phyloP scores from a whole-genome alignment of 2,113 vertebrate genomes.

The Geothlypis trichas region DNA sequence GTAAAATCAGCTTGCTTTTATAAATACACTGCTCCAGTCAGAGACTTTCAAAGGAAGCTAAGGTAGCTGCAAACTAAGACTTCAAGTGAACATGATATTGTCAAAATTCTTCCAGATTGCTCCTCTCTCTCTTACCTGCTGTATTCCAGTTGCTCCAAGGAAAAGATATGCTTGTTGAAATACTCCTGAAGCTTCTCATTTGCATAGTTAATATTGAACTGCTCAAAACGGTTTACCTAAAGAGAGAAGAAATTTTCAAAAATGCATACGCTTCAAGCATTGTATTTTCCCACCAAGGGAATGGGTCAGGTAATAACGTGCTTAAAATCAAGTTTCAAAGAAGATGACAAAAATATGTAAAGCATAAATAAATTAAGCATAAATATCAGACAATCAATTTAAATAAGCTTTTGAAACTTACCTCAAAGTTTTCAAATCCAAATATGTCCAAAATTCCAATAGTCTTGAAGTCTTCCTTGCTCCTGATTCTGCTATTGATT shows the following conservation, averaged over 20 bases:
- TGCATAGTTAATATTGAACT: conserved; percentile 99
- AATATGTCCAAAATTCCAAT: conserved; percentile 98
- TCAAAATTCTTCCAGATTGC: background rate
- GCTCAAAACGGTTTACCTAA: conserved; percentile 96
- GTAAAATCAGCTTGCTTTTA: background rate
- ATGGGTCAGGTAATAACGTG: background rate
- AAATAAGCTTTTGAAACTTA: conserved; percentile 29
- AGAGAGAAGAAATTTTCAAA: background rate
- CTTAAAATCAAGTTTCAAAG: background rate
- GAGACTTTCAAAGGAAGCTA: background rate
- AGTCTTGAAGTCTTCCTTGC: conserved; percentile 90
- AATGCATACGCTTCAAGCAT: background rate
- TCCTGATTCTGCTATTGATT: conserved; percentile 90
- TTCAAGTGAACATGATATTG: background rate
- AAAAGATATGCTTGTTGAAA: conserved; percentile 99
- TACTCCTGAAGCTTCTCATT: conserved; percentile 99
- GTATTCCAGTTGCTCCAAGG: conserved; percentile 96
- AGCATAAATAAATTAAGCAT: background rate
- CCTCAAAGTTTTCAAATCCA: conserved; percentile 98
- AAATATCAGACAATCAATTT: background rate
- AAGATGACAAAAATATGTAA: background rate
- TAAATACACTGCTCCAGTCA: background rate
- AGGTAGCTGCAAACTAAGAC: background rate
- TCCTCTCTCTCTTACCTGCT: conserved; percentile 81
- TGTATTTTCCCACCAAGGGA: background rate